Evolutionary conservation across 2,113 vertebrate genomes (phyloP), one percentile per base, ranked within the genome.

Genomic region (Cygnus buccinator): DNA sequence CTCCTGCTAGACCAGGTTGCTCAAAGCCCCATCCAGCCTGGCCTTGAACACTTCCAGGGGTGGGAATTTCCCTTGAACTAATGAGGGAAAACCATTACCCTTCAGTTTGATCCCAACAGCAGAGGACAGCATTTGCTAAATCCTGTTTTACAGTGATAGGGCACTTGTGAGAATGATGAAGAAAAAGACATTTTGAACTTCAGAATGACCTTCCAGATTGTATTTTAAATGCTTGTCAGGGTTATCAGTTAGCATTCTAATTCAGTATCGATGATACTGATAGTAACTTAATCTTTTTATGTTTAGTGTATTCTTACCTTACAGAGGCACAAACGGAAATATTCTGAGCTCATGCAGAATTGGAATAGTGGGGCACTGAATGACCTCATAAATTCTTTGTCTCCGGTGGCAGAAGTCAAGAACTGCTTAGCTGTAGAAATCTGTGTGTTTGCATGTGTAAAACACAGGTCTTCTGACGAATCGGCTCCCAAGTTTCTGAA

Each of bases 31-130:
- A 5, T 21, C 20, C 20, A 48, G 46, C 46, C 20, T 48, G 46
- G 46, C 46, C 46, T 48, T 22, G 46, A 48, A 48, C 46, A 48
- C 46, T 48, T 48, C 46, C 46, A 48, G 46, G 20, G 46, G 46
- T 48, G 46, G 20, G 20, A 48, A 22, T 48, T 48, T 48, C 61
- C 72, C 66, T 86, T 67, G 59, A 85, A 57, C 70, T 87, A 85
- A 86, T 39, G 86, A 94, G 83, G 68, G 76, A 71, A 89, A 92
- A 41, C 50, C 31, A 15, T 55, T 44, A 7, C 59, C 63, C 79
- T 62, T 50, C 61, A 43, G 35, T 23, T 25, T 72, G 89, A 72
- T 62, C 87, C 78, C 71, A 74, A 28, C 48, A 67, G 66, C 74
- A 21, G 52, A 39, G 88, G 82, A 46, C 50, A 50, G 86, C 50